Evolutionary conservation across 1,140 invertebrate genomes (phyloP).

Genomic region (Bombus pyrosoma): DNA sequence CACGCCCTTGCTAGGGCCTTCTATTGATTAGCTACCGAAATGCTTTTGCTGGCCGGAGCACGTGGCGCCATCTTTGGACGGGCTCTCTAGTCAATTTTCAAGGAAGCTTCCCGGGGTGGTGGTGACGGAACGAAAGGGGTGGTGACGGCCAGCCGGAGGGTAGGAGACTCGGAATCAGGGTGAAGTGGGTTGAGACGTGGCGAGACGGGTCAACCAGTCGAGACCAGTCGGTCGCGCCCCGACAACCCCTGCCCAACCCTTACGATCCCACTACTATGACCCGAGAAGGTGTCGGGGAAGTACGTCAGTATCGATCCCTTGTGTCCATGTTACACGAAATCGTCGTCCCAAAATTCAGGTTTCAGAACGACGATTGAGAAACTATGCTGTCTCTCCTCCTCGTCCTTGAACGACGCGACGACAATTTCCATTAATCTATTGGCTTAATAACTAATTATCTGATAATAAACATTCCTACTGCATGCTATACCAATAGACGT

Average conservation of each 20-base stretch:
- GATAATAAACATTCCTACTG: no score
- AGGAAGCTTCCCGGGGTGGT: conserved; percentile 17
- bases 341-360: conserved; percentile 40
- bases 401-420: not conserved
- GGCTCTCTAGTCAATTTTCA: conserved; percentile 66
- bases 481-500: no score
- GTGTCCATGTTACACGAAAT: conserved; percentile 75
- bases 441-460: not conserved
- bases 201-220: conserved; percentile 72
- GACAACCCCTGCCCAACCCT: conserved; percentile 72
- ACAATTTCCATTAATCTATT: not conserved
- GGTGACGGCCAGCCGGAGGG: conserved; percentile 18
- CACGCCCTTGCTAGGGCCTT: conserved; percentile 9
- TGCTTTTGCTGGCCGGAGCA: conserved; percentile 39
- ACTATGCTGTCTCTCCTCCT: not conserved
- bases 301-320: conserved; percentile 76
- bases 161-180: conserved; percentile 62
- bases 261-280: conserved; percentile 27
- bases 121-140: conserved; percentile 39
- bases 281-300: conserved; percentile 39
- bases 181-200: conserved; percentile 70
- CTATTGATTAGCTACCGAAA: conserved; percentile 69
- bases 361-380: not conserved
- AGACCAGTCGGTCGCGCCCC: conserved; percentile 70
- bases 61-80: conserved; percentile 78